Evolutionary conservation across 1,140 invertebrate genomes (phyloP).

Genomic region (Harpegnathos saltator): DNA sequence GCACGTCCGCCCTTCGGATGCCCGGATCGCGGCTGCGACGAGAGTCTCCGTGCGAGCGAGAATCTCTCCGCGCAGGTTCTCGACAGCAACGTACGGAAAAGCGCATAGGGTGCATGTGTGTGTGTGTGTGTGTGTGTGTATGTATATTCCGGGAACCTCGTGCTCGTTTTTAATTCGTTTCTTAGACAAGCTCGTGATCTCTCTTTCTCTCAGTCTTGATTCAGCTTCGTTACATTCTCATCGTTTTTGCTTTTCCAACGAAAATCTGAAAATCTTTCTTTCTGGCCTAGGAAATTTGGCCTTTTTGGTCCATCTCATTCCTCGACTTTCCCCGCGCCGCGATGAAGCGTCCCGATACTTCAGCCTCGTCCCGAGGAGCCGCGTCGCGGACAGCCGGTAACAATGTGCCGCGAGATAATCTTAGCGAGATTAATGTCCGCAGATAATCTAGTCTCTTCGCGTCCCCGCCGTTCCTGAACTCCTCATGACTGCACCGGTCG

Average conservation of each 20-base stretch:
- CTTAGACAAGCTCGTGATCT: too few relatives aligned
- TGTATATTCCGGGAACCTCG: too few relatives aligned
- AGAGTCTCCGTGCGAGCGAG: slow-evolving; percentile 27
- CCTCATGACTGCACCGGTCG: slow-evolving; percentile 65
- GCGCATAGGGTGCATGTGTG: background rate
- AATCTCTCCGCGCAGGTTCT: slow-evolving; percentile 37
- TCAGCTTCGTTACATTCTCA: background rate
- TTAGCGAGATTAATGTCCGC: slow-evolving; percentile 40
- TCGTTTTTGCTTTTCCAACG: too few relatives aligned
- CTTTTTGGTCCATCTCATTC: background rate
- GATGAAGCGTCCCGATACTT: slow-evolving; percentile 18
- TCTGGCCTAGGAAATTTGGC: background rate
- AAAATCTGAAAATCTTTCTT: too few relatives aligned
- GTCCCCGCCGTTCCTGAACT: slow-evolving; percentile 50
- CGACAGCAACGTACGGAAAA: slow-evolving; percentile 1
- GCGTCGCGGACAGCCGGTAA: slow-evolving; percentile 48
- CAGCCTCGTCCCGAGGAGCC: slow-evolving; percentile 34
- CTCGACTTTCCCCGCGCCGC: slow-evolving; percentile 2
- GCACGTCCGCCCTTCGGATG: slow-evolving; percentile 58
- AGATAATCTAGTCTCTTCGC: slow-evolving; percentile 44
- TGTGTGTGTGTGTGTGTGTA: too few relatives aligned
- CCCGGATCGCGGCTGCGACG: slow-evolving; percentile 30
- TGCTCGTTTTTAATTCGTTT: too few relatives aligned
- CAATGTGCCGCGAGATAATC: slow-evolving; percentile 55
- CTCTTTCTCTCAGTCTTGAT: slow-evolving; percentile 6